These are phyloP conservation scores for Diplogasteroides magnus DNA, from an alignment of 1,140 invertebrate genomes.

Conservation along the genomic window DNA sequence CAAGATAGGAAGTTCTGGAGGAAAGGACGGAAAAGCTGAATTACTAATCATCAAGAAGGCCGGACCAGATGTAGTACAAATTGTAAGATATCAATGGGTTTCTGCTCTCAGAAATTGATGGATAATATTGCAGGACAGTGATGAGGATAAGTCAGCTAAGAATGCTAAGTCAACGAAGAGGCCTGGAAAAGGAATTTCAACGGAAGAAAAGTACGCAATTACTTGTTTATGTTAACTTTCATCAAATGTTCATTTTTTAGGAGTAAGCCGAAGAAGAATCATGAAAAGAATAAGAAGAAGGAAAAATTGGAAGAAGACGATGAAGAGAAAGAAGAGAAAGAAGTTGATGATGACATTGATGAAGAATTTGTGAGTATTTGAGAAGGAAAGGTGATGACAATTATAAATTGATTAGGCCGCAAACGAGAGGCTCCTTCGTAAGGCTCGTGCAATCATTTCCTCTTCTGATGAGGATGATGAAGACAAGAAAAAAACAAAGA, in stretches of 20 bases:
- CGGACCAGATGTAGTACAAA: not conserved
- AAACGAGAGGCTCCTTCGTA: not conserved
- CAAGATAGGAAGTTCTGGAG: too few relatives aligned
- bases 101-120: not conserved
- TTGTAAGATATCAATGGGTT: not conserved
- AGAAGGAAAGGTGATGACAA: not conserved
- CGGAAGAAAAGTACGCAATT: not conserved
- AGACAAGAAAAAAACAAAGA: not conserved
- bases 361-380: not conserved
- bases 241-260: not conserved
- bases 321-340: constrained; percentile 9
- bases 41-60: not conserved
- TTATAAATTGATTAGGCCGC: not conserved
- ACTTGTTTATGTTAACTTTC: too few relatives aligned
- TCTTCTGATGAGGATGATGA: not conserved
- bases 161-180: not conserved
- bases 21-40: not conserved
- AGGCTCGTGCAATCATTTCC: not conserved
- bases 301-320: not conserved
- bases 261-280: constrained; percentile 1
- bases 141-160: not conserved
- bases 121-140: not conserved
- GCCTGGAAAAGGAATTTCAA: not conserved
- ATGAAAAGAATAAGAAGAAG: not conserved
- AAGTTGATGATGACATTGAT: not conserved